A percentile compares a stretch with the other conserved stretches of the same genome.
phyloP scores from a whole-genome alignment of 1,140 invertebrate genomes.

The Sinonovacula constricta region DNA sequence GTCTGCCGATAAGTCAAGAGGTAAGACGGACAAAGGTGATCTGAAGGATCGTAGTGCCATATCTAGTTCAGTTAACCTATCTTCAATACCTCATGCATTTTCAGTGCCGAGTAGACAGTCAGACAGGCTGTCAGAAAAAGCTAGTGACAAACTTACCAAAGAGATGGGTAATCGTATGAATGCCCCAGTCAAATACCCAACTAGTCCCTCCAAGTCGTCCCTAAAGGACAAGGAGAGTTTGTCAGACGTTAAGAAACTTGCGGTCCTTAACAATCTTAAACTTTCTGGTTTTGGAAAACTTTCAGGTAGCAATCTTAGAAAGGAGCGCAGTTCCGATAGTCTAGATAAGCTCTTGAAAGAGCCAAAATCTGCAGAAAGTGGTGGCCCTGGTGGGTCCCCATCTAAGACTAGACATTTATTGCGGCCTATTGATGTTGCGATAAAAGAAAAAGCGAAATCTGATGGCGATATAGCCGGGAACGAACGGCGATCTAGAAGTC shows the following conservation, averaged over 20 bases:
- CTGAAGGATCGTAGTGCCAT: conserved; percentile 25
- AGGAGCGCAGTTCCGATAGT: conserved; percentile 46
- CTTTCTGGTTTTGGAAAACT: conserved; percentile 44
- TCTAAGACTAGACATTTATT: conserved; percentile 46
- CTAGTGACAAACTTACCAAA: conserved; percentile 65
- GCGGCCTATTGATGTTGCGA: conserved; percentile 50
- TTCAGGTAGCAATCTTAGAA: conserved; percentile 33
- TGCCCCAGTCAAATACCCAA: conserved; percentile 59
- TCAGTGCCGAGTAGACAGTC: conserved; percentile 72
- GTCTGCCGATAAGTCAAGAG: conserved; percentile 28
- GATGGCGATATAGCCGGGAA: conserved; percentile 50
- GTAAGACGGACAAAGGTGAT: conserved; percentile 26
- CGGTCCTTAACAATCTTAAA: conserved; percentile 55
- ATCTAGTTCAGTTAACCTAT: conserved; percentile 5
- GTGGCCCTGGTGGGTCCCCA: conserved; percentile 27
- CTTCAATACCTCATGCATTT: conserved; percentile 51
- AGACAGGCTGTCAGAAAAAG: conserved; percentile 43
- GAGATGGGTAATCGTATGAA: conserved; percentile 71
- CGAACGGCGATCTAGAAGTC: conserved; percentile 18
- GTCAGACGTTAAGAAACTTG: conserved; percentile 65
- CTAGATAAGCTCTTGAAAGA: conserved; percentile 41
- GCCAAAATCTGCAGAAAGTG: conserved; percentile 23
- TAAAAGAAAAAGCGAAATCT: conserved; percentile 46
- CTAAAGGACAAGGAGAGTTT: conserved; percentile 68
- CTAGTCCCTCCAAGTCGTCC: conserved; percentile 66